Percentiles rank a stretch among this genome's conserved stretches.
Evolutionary conservation across 2,113 vertebrate genomes (phyloP).

Genomic region (Aldabrachelys gigantea): DNA sequence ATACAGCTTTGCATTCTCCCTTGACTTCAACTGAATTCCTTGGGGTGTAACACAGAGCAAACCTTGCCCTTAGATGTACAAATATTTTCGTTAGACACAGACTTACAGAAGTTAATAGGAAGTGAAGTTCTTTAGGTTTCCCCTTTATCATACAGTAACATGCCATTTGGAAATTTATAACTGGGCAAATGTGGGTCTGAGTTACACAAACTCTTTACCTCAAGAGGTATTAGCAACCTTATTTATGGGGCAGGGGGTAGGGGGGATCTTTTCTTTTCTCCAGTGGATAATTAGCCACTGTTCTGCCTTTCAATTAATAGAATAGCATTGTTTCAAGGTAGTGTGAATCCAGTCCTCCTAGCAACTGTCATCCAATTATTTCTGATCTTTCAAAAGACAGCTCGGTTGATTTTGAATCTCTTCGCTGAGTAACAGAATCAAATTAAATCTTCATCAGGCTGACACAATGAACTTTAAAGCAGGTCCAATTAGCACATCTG

Average conservation of each 20-base stretch:
- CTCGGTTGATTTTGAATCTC: background rate
- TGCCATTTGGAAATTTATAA: conserved; percentile 2
- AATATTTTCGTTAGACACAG: background rate
- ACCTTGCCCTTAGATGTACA: background rate
- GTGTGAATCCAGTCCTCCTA: background rate
- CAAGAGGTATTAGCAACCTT: background rate
- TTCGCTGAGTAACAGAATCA: background rate
- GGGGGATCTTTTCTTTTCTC: background rate
- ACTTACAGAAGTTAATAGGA: background rate
- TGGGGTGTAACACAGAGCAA: background rate
- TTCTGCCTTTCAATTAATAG: background rate
- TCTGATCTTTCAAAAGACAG: background rate
- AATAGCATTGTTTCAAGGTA: background rate
- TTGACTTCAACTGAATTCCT: background rate
- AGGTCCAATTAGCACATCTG: background rate
- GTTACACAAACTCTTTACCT: background rate
- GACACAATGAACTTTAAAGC: background rate
- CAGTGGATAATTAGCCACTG: background rate
- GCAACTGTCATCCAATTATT: background rate
- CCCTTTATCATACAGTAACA: background rate
- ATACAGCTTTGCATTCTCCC: background rate
- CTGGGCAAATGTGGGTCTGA: background rate
- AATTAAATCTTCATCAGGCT: background rate
- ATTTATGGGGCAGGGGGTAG: background rate
- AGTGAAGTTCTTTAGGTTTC: background rate